phyloP scores from a whole-genome alignment of 2,888 invertebrate genomes.

The Ferdinandea cuprea region DNA sequence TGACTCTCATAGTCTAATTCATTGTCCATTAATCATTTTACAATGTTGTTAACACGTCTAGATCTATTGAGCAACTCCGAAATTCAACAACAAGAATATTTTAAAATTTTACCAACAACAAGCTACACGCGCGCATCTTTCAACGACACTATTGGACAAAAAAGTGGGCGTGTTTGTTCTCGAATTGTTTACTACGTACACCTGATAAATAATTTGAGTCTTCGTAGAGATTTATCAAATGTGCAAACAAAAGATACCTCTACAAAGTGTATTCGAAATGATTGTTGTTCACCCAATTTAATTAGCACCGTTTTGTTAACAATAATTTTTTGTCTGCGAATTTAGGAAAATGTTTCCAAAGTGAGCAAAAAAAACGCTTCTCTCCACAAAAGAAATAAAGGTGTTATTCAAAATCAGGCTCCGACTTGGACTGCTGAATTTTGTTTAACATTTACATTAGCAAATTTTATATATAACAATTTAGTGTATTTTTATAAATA shows the following conservation, averaged over 20 bases:
- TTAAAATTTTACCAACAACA: background rate
- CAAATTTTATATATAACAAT: background rate
- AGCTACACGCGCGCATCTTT: slow-evolving; percentile 5
- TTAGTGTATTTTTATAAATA: slow-evolving; percentile 44
- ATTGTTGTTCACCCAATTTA: slow-evolving; percentile 35
- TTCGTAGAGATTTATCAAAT: background rate
- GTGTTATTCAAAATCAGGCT: slow-evolving; percentile 34
- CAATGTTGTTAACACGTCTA: background rate
- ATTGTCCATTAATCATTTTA: too few species aligned
- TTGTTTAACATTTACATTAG: slow-evolving; percentile 45
- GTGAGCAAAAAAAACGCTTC: slow-evolving; percentile 13
- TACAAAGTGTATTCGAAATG: background rate
- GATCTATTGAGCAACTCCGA: background rate
- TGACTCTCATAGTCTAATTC: too few species aligned
- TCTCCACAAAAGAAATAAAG: slow-evolving; percentile 26
- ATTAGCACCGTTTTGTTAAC: slow-evolving; percentile 30
- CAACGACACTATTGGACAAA: background rate
- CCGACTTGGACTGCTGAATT: background rate
- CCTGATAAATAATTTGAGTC: too few species aligned
- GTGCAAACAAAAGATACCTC: slow-evolving; percentile 6
- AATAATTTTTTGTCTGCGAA: background rate
- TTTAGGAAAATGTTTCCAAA: slow-evolving; percentile 28
- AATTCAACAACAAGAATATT: background rate
- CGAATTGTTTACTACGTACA: background rate
- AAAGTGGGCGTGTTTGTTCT: slow-evolving; percentile 22